These are phyloP conservation scores for Diadumene lineata DNA, from an alignment of 92 coral and sea anemone genomes.

Conservation along the genomic window DNA sequence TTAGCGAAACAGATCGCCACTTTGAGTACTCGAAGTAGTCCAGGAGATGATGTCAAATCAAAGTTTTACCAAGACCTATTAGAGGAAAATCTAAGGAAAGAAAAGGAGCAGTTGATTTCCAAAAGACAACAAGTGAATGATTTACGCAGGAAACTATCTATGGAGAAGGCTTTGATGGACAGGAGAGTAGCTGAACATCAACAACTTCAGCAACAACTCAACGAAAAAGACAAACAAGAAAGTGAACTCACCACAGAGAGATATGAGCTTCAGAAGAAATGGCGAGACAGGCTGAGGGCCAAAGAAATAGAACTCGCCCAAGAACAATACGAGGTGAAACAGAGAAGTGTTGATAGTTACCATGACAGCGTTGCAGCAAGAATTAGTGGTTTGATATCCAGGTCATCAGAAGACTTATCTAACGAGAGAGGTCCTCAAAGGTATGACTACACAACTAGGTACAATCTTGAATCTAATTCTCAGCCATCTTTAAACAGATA, in stretches of 20 bases:
- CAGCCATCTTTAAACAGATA: conserved; percentile 27
- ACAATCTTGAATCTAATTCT: background rate
- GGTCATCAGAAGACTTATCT: conserved; percentile 36
- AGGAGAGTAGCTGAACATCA: conserved; percentile 69
- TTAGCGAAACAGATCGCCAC: conserved; percentile 62
- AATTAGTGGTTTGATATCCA: conserved; percentile 34
- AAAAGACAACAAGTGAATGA: conserved; percentile 82
- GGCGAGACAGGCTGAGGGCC: conserved; percentile 64
- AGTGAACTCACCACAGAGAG: conserved; percentile 69
- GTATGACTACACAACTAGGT: background rate
- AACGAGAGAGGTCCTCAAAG: background rate
- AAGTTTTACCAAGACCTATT: conserved; percentile 66
- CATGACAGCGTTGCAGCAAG: conserved; percentile 32
- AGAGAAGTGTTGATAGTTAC: conserved; percentile 24
- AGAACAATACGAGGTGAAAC: conserved; percentile 53
- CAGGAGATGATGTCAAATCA: conserved; percentile 54
- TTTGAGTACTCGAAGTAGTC: conserved; percentile 51
- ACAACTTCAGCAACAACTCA: conserved; percentile 55
- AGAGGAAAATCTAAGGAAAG: conserved; percentile 81
- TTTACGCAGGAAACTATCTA: conserved; percentile 58
- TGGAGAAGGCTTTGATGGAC: conserved; percentile 68
- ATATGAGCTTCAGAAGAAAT: conserved; percentile 70
- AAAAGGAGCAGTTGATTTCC: conserved; percentile 63
- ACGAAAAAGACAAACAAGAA: conserved; percentile 71
- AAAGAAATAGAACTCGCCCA: conserved; percentile 66